These are phyloP conservation scores for Camelus dromedarius DNA, from an alignment of 2,113 vertebrate species.

Conservation along the genomic window DNA sequence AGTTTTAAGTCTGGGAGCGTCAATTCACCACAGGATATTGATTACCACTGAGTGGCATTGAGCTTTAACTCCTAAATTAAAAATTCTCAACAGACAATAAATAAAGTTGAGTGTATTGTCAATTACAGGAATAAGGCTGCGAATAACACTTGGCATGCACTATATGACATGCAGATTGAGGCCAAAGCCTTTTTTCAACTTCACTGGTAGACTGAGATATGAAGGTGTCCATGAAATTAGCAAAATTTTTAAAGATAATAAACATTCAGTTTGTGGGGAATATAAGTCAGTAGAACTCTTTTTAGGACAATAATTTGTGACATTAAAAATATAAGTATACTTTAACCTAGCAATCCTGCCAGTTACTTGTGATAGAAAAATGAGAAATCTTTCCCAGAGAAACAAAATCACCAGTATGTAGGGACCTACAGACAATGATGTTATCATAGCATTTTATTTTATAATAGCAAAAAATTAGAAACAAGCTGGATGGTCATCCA, in stretches of 20 bases:
- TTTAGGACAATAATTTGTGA: neutral
- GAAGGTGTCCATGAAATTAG: neutral
- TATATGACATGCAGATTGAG: neutral
- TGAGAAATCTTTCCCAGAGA: neutral
- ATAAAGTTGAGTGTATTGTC: neutral
- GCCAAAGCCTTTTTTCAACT: neutral
- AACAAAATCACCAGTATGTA: neutral
- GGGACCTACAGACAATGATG: neutral
- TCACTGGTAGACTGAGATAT: neutral
- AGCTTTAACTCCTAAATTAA: constrained; percentile 10
- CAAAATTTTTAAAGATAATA: neutral
- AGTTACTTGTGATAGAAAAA: neutral
- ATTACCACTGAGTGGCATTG: neutral
- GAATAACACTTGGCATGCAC: neutral
- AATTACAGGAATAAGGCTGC: neutral
- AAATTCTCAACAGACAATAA: constrained; percentile 13
- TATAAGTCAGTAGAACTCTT: neutral
- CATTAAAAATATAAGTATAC: neutral
- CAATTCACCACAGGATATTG: neutral
- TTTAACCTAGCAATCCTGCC: neutral
- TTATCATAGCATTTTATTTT: neutral
- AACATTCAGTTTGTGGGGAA: neutral
- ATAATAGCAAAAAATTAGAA: neutral
- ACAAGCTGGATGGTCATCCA: neutral
- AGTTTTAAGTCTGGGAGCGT: neutral